Evolutionary conservation across 2,888 invertebrate species (phyloP).

Genomic region (Caradrina clavipalpis): DNA sequence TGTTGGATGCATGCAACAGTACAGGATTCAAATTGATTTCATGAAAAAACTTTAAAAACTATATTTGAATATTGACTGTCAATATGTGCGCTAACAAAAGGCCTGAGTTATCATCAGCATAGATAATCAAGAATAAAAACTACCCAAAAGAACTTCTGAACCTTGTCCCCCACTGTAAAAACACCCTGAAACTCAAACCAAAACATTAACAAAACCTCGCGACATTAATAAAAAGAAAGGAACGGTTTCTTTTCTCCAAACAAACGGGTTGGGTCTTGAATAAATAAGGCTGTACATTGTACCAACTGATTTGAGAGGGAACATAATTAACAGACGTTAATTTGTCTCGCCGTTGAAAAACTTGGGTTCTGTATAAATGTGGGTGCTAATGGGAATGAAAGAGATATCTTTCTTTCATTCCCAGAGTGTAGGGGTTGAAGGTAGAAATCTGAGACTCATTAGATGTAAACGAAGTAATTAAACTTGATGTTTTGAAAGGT

Average conservation of each 20-base stretch:
- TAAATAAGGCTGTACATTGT: constrained; percentile 34
- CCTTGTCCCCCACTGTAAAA: not conserved
- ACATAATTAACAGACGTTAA: constrained; percentile 55
- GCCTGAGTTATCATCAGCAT: too few species aligned
- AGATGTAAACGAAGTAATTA: not conserved
- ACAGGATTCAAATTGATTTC: too few species aligned
- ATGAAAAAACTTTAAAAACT: too few species aligned
- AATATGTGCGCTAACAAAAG: too few species aligned
- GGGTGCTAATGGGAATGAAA: constrained; percentile 20
- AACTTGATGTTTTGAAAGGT: too few species aligned
- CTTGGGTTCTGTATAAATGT: constrained; percentile 26
- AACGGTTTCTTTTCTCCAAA: constrained; percentile 36
- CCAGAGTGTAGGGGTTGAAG: not conserved
- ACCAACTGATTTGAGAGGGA: constrained; percentile 48
- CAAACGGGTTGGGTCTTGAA: constrained; percentile 37
- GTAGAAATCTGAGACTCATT: not conserved
- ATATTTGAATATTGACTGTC: too few species aligned
- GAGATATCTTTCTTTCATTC: constrained; percentile 37
- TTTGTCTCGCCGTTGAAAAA: constrained; percentile 41
- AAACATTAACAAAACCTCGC: constrained; percentile 28
- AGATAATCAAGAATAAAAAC: not conserved
- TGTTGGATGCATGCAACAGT: too few species aligned
- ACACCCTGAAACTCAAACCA: constrained; percentile 15
- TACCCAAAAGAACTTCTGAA: constrained; percentile 4
- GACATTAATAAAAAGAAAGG: constrained; percentile 40